Base-by-base conservation (phyloP, 2,888 invertebrate genomes). In the Frankliniella intonsa region DNA sequence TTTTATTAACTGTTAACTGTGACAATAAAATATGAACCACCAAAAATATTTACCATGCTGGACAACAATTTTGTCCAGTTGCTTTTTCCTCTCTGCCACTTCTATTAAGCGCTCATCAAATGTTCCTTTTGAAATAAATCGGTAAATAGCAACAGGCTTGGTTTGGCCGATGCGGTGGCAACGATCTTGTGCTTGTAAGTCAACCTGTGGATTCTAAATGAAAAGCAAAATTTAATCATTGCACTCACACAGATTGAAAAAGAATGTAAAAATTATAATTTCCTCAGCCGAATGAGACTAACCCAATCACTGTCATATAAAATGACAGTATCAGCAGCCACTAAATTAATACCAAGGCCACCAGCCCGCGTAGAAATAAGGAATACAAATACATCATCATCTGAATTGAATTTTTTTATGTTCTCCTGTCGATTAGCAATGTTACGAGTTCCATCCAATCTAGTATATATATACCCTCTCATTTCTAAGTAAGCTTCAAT, bases 91-190 rank as follows among this genome's bases (percentile, higher is more conserved):
- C 8, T 89, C 88, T 0, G 92, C 92, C 65, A 90, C 86, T 38
- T 89, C 87, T 0, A 93, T 88, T 80, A 94, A 90, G 81, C 86
- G 87, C 86, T 94, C 92, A 86, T 94, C 94, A 49, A 93, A 88
- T 0, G 93, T 93, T 83, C 91, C 90, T 84, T 90, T 90, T 0
- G 91, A 89, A 76, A 93, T 89, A 0, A 91, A 85, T 27, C 91
- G 90, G 85, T 93, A 94, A 0, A 94, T 90, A 81, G 93, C 88
- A 11, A 94, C 93, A 0, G 93, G 93, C 84, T 89, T 90, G 0
- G 90, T 91, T 87, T 94, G 94, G 0, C 94, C 94, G 83, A 94
- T 93, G 81, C 94, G 88, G 86, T 94, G 94, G 85, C 93, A 93
- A 76, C 94, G 88, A 85, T 93, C 93, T 88, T 93, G 92, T 0